Evolutionary conservation across 2,797 vertebrate genomes (phyloP), one percentile per base, ranked within the genome.

Genomic region (Centroberyx gerrardi): DNA sequence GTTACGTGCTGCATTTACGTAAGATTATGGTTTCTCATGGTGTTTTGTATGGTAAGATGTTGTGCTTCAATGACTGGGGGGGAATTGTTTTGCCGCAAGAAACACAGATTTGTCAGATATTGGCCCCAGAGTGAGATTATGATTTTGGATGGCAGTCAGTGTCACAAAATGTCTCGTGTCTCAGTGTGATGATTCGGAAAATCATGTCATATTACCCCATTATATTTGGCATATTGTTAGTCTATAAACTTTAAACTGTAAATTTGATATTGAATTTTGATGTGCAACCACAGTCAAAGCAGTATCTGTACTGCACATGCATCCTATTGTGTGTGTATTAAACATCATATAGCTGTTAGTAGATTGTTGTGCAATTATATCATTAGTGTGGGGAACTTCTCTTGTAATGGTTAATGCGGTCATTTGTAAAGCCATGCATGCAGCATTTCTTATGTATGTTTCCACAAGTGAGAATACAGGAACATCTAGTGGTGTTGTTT

Each of bases 371-470:
- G 67, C 42, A 74, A 72, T 82, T 74, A 78, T 58, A 74, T 84
- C 66, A 82, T 31, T 18, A 14, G 55, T 74, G 63, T 53, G 56
- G 42, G 55, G 36, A 22, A 65, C 4, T 13, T 53, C 28, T 42
- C 46, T 49, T 55, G 65, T 88, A 58, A 74, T 68, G 3, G 59
- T 79, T 55, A 58, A 64, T 75, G 87, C 89, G 76, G 64, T 72
- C 38, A 76, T 72, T 76, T 71, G 68, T 82, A 61, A 73, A 67
- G 18, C 28, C 27, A 76, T 84, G 92, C 91, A 93, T 93, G 92
- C 52, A 68, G 76, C 59, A 79, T 68, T 62, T 84, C 67, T 84
- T 74, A 1, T 81, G 72, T 90, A 64, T 85, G 81, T 71, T 82
- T 79, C 61, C 49, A 68, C 46, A 67, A 68, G 67, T 33, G 68